Percentiles rank a stretch among this genome's conserved stretches.
These are phyloP conservation scores for Bilobella aurantiaca DNA, from an alignment of 1,140 invertebrate species.

Conservation along the genomic window DNA sequence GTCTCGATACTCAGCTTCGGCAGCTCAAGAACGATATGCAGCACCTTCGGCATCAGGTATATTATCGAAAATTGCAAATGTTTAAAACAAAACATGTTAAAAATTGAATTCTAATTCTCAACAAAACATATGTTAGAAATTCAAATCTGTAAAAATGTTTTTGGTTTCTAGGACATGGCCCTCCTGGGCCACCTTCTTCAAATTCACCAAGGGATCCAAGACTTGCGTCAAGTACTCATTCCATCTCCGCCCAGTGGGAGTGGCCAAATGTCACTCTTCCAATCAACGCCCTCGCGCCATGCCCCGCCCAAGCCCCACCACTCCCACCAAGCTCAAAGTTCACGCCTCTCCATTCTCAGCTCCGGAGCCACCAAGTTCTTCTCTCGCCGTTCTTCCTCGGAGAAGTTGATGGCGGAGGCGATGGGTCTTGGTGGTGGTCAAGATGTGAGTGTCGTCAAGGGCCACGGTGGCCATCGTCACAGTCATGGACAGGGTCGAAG, in stretches of 20 bases:
- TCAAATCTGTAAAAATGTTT: not conserved
- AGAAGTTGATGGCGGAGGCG: constrained; percentile 19
- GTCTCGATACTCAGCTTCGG: constrained; percentile 26
- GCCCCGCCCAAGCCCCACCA: constrained; percentile 7
- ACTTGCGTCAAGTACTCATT: constrained; percentile 28
- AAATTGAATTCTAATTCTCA: not conserved
- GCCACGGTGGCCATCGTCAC: constrained; percentile 3
- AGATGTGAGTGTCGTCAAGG: not conserved
- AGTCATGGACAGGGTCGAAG: not conserved
- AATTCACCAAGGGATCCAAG: constrained; percentile 35
- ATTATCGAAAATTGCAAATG: not conserved
- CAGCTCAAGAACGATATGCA: constrained; percentile 33
- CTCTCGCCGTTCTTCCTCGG: constrained; percentile 20
- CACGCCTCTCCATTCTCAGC: constrained; percentile 7
- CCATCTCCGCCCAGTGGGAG: too few relatives aligned
- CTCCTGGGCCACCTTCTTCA: constrained; percentile 31
- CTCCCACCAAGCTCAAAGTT: constrained; percentile 3
- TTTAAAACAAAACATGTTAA: not conserved
- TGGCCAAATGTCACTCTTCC: too few relatives aligned
- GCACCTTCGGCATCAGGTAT: constrained; percentile 26
- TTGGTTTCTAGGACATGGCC: constrained; percentile 25
- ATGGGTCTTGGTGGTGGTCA: not conserved
- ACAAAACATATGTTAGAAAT: not conserved
- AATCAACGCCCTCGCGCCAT: constrained; percentile 20
- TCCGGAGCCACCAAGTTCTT: constrained; percentile 23